A percentile compares a stretch with the other conserved stretches of the same genome.
These are phyloP conservation scores for Acleris laterana DNA, from an alignment of 2,888 invertebrate species.

Conservation along the genomic window DNA sequence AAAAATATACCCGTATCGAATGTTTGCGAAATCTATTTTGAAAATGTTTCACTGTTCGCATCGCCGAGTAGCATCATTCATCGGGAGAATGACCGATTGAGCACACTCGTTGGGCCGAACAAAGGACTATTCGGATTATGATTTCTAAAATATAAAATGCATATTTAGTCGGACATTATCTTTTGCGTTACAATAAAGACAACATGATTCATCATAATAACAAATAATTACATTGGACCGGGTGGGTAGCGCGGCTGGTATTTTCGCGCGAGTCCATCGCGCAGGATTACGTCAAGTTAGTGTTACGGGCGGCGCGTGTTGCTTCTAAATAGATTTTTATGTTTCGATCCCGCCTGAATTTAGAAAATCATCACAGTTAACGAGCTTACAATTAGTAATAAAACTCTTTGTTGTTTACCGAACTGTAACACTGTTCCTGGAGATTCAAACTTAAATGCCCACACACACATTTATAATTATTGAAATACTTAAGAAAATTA, in stretches of 20 bases:
- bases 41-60: conserved; percentile 64
- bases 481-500: no score
- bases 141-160: conserved; percentile 20
- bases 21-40: conserved; percentile 82
- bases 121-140: not conserved
- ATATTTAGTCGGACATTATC: conserved; percentile 1
- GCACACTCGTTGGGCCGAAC: not conserved
- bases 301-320: conserved; percentile 41
- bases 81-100: conserved; percentile 42
- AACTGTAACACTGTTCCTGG: no score
- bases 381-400: not conserved
- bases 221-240: conserved; percentile 39
- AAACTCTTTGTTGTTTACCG: not conserved
- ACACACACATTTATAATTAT: no score
- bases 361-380: not conserved
- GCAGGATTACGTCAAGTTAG: conserved; percentile 47
- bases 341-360: conserved; percentile 10
- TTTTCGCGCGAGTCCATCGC: conserved; percentile 29
- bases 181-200: conserved; percentile 44
- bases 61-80: conserved; percentile 46
- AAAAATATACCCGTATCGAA: conserved; percentile 82
- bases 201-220: conserved; percentile 4
- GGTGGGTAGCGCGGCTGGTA: conserved; percentile 50
- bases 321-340: conserved; percentile 48
- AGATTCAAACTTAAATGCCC: not conserved